Conservation (phyloP, 2,888 invertebrate genomes). For the Eulithis prunata region DNA sequence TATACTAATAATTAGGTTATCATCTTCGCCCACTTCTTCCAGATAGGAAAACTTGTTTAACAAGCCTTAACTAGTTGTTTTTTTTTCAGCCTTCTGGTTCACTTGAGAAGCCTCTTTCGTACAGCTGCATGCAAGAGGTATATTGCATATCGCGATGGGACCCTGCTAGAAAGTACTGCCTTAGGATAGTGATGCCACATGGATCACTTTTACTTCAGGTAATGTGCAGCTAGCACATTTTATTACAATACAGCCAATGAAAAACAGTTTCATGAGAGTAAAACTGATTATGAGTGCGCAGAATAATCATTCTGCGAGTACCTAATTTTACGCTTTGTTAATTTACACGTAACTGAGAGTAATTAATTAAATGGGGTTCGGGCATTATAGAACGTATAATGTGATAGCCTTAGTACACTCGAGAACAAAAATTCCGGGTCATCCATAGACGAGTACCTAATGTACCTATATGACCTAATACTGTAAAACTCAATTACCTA, state of each 20-base stretch:
- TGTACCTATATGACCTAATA: too few species aligned
- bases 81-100: conserved; percentile 85
- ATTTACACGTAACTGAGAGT: too few species aligned
- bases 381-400: too few species aligned
- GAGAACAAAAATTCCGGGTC: too few species aligned
- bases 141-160: conserved; percentile 92
- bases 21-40: conserved; percentile 7
- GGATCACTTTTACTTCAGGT: conserved; percentile 90
- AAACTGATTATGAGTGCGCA: too few species aligned
- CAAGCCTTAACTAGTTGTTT: conserved; percentile 14
- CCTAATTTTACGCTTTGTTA: too few species aligned
- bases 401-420: too few species aligned
- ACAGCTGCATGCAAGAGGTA: conserved; percentile 90
- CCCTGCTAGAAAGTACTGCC: conserved; percentile 90
- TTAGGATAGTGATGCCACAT: conserved; percentile 89
- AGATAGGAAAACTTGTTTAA: neutral
- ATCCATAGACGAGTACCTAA: too few species aligned
- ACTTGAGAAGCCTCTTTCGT: conserved; percentile 87
- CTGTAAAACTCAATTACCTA: too few species aligned
- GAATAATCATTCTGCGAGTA: too few species aligned
- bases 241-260: neutral
- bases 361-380: too few species aligned
- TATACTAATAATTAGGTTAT: conserved; percentile 5
- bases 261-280: too few species aligned
- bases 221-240: conserved; percentile 34